Conservation (phyloP, 2,888 invertebrate genomes). For the Galerucella calmariensis region DNA sequence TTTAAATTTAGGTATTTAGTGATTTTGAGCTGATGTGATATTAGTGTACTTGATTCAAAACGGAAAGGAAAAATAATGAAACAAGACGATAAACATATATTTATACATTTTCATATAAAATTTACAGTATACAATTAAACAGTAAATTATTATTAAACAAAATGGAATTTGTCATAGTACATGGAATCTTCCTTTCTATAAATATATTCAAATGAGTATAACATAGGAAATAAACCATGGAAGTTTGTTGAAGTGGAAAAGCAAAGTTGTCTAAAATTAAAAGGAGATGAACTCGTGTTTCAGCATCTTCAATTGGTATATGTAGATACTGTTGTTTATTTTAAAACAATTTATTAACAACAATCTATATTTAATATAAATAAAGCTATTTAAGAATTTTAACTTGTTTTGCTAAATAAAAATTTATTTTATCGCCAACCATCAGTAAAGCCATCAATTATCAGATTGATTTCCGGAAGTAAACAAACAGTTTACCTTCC, state of each 20-base stretch:
- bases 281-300: neutral
- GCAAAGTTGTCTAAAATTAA: neutral
- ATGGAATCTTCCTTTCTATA: neutral
- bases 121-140: constrained; percentile 44
- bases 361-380: too few species aligned
- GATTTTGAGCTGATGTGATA: neutral
- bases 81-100: constrained; percentile 42
- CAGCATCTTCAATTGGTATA: too few species aligned
- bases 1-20: neutral
- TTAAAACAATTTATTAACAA: too few species aligned
- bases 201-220: neutral
- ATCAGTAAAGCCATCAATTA: too few species aligned
- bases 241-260: neutral
- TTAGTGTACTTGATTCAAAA: constrained; percentile 2
- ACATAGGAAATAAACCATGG: neutral
- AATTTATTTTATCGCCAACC: too few species aligned
- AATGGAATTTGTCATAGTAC: constrained; percentile 15
- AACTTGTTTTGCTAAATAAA: too few species aligned
- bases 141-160: constrained; percentile 33
- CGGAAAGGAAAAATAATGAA: constrained; percentile 9
- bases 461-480: too few species aligned
- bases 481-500: too few species aligned
- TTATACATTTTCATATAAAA: constrained; percentile 46
- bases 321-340: too few species aligned
- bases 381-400: too few species aligned